Conservation (phyloP, 1,140 invertebrate genomes). For the Probaryconus sp. region DNA sequence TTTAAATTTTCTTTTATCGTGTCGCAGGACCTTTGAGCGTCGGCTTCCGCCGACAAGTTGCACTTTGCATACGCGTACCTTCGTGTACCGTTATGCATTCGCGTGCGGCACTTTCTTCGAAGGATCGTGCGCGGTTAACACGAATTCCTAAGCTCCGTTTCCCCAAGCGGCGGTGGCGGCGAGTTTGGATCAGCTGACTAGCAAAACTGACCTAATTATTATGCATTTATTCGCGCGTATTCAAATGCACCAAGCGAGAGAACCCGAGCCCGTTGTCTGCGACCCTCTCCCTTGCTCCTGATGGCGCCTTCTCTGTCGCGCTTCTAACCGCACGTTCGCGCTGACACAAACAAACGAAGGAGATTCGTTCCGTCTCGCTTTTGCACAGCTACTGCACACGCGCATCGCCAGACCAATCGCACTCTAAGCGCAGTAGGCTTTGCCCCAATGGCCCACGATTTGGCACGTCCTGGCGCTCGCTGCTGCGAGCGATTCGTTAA, state of each 20-base stretch:
- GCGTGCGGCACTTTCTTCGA: constrained; percentile 62
- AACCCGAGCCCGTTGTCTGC: constrained; percentile 65
- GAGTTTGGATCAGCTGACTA: constrained; percentile 77
- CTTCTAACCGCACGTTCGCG: constrained; percentile 27
- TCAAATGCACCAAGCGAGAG: constrained; percentile 75
- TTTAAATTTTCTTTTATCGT: constrained; percentile 55
- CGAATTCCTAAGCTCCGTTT: constrained; percentile 68
- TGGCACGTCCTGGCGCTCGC: constrained; percentile 34
- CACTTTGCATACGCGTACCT: constrained; percentile 61
- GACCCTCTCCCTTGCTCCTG: constrained; percentile 50
- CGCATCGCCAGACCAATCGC: constrained; percentile 52
- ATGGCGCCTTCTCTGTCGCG: constrained; percentile 24
- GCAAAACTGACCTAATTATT: constrained; percentile 79
- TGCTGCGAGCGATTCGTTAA: constrained; percentile 30
- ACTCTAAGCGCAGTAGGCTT: constrained; percentile 32
- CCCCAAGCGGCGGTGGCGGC: constrained; percentile 61
- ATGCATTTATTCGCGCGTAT: constrained; percentile 79
- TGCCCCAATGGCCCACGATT: constrained; percentile 40
- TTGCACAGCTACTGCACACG: constrained; percentile 44
- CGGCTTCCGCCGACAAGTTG: constrained; percentile 57
- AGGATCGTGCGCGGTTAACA: constrained; percentile 60
- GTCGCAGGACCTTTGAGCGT: constrained; percentile 54
- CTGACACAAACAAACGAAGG: constrained; percentile 41
- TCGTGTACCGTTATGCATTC: constrained; percentile 62
- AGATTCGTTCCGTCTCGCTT: constrained; percentile 32